Base-by-base conservation (phyloP, 2,888 invertebrate genomes). In the Acrocyrtus sp. region DNA sequence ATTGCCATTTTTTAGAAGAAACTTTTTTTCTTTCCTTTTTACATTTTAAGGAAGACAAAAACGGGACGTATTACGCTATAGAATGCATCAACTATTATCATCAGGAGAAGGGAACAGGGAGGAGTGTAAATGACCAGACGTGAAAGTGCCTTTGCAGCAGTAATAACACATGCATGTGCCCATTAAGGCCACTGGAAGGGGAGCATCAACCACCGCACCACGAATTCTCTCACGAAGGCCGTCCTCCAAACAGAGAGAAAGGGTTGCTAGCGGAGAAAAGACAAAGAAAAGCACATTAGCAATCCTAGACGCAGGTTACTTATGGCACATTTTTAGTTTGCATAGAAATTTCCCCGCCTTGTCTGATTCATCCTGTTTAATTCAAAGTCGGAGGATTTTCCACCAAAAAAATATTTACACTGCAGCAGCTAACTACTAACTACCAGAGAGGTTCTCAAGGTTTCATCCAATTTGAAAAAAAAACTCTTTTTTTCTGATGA, bases 321-420 rank as follows among this genome's bases (percentile, higher is more conserved):
- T 72, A 65, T 72, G 72, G 58, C 56, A 72, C 61, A 61, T 69
- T 61, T 29, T 22, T 41, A 53, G 54, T 61, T 69, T 66, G 69
- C 69, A 61, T 69, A 69, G 69, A 69, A 69, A 69, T 69, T 69
- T 69, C n/a, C n/a, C n/a, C n/a, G 69, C 69, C 61, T 69, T 68
- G 53, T 41, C 57, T 58, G 47, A 29, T 41, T 65, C 39, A 39
- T 39, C 39, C 39, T 39, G 12, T 10, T 39, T 39, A 39, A 10
- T 39, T 12, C n/a, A n/a, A n/a, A n/a, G n/a, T n/a, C n/a, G n/a
- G n/a, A n/a, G n/a, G n/a, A n/a, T n/a, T n/a, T n/a, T n/a, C n/a
- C n/a, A n/a, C n/a, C n/a, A n/a, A n/a, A n/a, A n/a, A n/a, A n/a
- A n/a, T n/a, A n/a, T n/a, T n/a, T n/a, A n/a, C n/a, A n/a, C n/a